Evolutionary conservation across 1,140 invertebrate species (phyloP).

Genomic region (Diabrotica virgifera): DNA sequence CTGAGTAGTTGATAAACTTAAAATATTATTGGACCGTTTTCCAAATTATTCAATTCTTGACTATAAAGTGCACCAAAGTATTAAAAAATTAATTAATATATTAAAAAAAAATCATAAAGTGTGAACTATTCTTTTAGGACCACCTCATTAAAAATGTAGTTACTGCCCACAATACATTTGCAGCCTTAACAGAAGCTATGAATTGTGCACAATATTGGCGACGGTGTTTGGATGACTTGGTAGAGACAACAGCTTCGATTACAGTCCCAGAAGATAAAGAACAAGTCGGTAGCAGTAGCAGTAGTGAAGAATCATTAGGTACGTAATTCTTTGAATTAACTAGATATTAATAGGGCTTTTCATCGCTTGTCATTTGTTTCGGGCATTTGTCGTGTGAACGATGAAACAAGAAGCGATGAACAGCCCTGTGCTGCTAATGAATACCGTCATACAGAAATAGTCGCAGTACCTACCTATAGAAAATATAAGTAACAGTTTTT

Average conservation of each 20-base stretch:
- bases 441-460: background rate
- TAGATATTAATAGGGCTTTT: background rate
- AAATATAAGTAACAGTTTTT: too few species aligned
- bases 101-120: too few species aligned
- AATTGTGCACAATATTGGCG: constrained; percentile 40
- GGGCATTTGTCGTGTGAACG: background rate
- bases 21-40: too few species aligned
- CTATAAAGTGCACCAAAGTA: too few species aligned
- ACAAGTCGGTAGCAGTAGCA: background rate
- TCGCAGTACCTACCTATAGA: too few species aligned
- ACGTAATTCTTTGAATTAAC: background rate
- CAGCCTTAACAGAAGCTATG: constrained; percentile 38
- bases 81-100: too few species aligned
- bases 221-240: constrained; percentile 35
- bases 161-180: constrained; percentile 36
- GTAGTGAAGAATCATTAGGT: constrained; percentile 7
- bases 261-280: constrained; percentile 12
- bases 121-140: constrained; percentile 15
- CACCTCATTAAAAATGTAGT: constrained; percentile 39
- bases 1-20: too few species aligned
- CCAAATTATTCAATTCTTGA: too few species aligned
- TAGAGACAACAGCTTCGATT: constrained; percentile 27
- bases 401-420: background rate
- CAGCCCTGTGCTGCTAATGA: background rate
- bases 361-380: background rate